Percentiles rank a stretch among this genome's conserved stretches.
These are phyloP conservation scores for Psilanteris sp. DNA, from an alignment of 1,140 invertebrate species.

Conservation along the genomic window DNA sequence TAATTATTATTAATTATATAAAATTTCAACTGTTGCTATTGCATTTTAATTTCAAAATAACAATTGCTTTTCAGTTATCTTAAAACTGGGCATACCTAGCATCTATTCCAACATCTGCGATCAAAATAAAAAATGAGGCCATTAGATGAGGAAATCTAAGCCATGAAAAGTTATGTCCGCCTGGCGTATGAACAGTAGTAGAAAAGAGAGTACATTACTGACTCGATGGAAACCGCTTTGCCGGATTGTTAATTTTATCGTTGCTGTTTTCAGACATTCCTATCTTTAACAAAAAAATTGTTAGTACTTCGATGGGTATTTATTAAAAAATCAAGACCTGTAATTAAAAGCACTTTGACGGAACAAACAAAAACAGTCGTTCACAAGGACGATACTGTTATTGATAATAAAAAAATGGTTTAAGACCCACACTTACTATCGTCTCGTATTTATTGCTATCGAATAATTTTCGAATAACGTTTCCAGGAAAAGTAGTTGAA, in stretches of 20 bases:
- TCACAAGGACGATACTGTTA: constrained; percentile 21
- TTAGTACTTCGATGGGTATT: no score
- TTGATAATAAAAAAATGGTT: constrained; percentile 28
- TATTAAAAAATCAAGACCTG: not conserved
- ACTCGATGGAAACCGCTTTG: constrained; percentile 11
- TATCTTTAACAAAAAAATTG: constrained; percentile 1
- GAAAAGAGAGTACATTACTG: constrained; percentile 14
- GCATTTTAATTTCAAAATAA: not conserved
- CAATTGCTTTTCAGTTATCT: constrained; percentile 1
- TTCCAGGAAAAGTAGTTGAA: constrained; percentile 29
- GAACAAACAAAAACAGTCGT: constrained; percentile 6
- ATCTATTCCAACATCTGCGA: not conserved
- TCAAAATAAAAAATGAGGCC: constrained; percentile 18
- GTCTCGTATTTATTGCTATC: constrained; percentile 29
- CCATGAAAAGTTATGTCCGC: constrained; percentile 25
- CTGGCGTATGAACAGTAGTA: constrained; percentile 12
- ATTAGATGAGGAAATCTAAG: constrained; percentile 22
- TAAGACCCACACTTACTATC: constrained; percentile 18
- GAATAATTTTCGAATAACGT: constrained; percentile 25
- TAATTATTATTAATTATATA: no score
- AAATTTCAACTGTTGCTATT: no score
- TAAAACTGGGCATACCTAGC: not conserved
- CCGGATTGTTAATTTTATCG: constrained; percentile 35
- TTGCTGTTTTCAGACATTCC: constrained; percentile 3
- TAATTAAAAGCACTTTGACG: no score